Base-by-base conservation (phyloP, 2,113 vertebrate genomes). In the Salvelinus fontinalis region DNA sequence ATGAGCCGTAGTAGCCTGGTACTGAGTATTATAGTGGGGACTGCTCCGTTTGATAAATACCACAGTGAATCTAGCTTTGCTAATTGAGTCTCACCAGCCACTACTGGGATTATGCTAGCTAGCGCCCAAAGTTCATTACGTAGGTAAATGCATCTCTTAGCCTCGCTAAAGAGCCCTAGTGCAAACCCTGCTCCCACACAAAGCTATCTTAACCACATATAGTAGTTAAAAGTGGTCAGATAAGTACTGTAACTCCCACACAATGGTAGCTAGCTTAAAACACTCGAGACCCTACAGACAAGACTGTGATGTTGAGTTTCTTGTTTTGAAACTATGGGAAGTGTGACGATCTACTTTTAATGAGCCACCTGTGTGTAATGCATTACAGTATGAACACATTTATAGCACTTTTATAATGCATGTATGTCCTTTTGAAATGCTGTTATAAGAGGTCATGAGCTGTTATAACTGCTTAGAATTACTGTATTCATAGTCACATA, bases 1-100 rank as follows among this genome's bases (percentile, higher is more conserved):
- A 60, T 60, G 20, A 34, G 66, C 29, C 29, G 4, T 68, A 75
- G 81, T 75, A 79, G 77, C 85, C 66, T 34, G 16, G 66, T 20
- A 68, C 13, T 68, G 66, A 18, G 29, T 34, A 39, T 68, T 11
- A 26, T 84, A 84, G 83, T 20, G 54, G 67, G 67, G 73, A 70
- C 79, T 79, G 88, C 82, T 89, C 83, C 66, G 79, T 85, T 85
- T 82, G 88, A 91, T 92, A 91, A 91, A 92, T 91, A 88, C 86
- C 48, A 48, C 87, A 86, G 87, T 90, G 86, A 89, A 91, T 91
- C 91, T 87, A 81, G 83, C 81, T 72, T 82, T 7, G 59, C 90
- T 93, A 93, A 93, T 93, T 93, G 90, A 93, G 91, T 92, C 90
- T 89, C 90, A 85, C 91, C 91, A 89, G 90, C 89, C 90, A 92